Evolutionary conservation across 2,888 invertebrate species (phyloP).

Genomic region (Alsophila aescularia): DNA sequence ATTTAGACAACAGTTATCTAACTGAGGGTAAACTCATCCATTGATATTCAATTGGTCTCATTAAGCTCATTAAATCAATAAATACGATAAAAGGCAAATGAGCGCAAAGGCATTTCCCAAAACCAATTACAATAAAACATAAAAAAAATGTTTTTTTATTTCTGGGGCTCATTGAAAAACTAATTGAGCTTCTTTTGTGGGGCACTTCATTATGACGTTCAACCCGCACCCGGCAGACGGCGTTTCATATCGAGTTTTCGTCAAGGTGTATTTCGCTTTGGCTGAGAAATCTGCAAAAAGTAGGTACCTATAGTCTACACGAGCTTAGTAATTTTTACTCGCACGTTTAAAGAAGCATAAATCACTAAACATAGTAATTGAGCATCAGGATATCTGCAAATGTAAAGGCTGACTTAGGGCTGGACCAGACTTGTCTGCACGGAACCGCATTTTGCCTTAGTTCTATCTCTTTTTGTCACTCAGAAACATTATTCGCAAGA

Average conservation of each 20-base stretch:
- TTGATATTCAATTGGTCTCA: slow-evolving; percentile 6
- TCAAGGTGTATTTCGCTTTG: slow-evolving; percentile 9
- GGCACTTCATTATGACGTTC: slow-evolving; percentile 26
- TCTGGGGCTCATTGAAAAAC: slow-evolving; percentile 22
- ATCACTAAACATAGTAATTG: no score
- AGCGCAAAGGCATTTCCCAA: slow-evolving; percentile 3
- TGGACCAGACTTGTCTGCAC: no score
- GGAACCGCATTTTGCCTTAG: no score
- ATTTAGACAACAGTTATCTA: background rate
- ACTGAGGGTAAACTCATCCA: background rate
- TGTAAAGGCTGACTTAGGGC: no score
- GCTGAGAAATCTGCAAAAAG: no score
- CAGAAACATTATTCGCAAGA: no score
- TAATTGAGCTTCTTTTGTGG: slow-evolving; percentile 30
- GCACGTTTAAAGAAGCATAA: no score
- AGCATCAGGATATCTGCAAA: no score
- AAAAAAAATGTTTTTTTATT: slow-evolving; percentile 11
- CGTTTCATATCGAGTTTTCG: slow-evolving; percentile 26
- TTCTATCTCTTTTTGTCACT: no score
- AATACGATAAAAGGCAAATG: slow-evolving; percentile 22
- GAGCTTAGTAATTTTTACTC: no score
- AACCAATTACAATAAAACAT: slow-evolving; percentile 19
- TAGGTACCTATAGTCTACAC: no score
- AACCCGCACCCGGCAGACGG: slow-evolving; percentile 21
- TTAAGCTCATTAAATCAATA: slow-evolving; percentile 23